Evolutionary conservation across 92 coral and sea anemone species (phyloP).

Genomic region (Diadumene lineata): DNA sequence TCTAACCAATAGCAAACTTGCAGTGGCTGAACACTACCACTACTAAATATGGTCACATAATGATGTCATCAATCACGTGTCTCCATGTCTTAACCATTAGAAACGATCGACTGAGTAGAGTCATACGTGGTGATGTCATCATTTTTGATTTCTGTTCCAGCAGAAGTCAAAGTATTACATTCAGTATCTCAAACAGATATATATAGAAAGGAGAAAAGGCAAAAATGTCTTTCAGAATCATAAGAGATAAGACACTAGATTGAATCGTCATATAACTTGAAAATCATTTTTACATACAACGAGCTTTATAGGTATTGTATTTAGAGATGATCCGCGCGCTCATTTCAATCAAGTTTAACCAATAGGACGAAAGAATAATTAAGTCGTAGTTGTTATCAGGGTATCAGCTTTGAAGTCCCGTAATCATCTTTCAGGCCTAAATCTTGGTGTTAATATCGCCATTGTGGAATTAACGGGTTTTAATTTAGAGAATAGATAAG

Average conservation of each 20-base stretch:
- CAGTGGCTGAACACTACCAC: not conserved
- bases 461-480: slow-evolving; percentile 11
- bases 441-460: slow-evolving; percentile 17
- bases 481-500: not conserved
- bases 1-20: not conserved
- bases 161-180: not conserved
- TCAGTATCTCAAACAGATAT: too few relatives aligned
- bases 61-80: slow-evolving; percentile 2
- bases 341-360: slow-evolving; percentile 11
- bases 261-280: too few relatives aligned
- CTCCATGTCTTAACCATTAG: not conserved
- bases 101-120: too few relatives aligned
- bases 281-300: too few relatives aligned
- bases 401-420: slow-evolving; percentile 1
- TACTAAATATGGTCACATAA: slow-evolving; percentile 3
- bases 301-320: too few relatives aligned
- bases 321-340: not conserved
- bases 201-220: too few relatives aligned
- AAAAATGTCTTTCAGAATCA: too few relatives aligned
- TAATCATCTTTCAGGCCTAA: slow-evolving; percentile 12
- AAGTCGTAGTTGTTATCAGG: slow-evolving; percentile 2
- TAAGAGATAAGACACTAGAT: too few relatives aligned
- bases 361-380: slow-evolving; percentile 4
- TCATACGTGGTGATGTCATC: too few relatives aligned
- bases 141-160: too few relatives aligned